phyloP scores from a whole-genome alignment of 2,888 invertebrate species.

The Diarsia mendica region DNA sequence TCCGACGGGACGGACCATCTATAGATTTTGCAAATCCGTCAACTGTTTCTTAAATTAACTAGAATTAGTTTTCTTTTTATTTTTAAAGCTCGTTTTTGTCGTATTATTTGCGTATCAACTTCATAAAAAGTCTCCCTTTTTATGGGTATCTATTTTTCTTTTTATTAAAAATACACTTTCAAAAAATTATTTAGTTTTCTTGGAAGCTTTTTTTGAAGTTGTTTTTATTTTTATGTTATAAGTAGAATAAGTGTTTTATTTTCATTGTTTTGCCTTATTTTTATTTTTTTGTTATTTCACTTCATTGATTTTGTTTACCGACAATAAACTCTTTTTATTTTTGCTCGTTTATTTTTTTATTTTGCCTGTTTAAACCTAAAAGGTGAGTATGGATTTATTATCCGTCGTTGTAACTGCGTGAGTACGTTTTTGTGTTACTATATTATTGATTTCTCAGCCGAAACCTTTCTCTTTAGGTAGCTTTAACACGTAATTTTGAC shows the following conservation, averaged over 20 bases:
- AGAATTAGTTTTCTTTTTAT: slow-evolving; percentile 8
- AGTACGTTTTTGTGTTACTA: neutral
- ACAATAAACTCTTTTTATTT: slow-evolving; percentile 52
- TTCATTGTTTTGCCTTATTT: neutral
- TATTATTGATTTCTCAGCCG: neutral
- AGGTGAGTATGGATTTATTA: slow-evolving; percentile 38
- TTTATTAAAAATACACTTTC: neutral
- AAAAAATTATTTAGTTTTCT: neutral
- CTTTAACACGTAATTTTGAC: neutral
- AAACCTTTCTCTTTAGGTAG: neutral
- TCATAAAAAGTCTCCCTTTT: neutral
- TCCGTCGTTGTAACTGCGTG: neutral
- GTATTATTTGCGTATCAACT: neutral
- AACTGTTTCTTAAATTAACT: slow-evolving; percentile 2
- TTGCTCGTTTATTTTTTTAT: slow-evolving; percentile 51
- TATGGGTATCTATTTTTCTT: neutral
- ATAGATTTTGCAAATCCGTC: neutral
- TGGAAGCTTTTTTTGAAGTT: slow-evolving; percentile 3
- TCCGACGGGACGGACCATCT: slow-evolving; percentile 41
- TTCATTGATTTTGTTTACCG: slow-evolving; percentile 39
- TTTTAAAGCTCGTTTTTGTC: neutral
- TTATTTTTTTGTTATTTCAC: slow-evolving; percentile 18
- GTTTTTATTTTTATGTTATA: slow-evolving; percentile 4
- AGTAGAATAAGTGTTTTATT: slow-evolving; percentile 6
- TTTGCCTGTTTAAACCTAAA: slow-evolving; percentile 19